Conservation (phyloP, 2,888 invertebrate species). For the Agonopterix heracliana region DNA sequence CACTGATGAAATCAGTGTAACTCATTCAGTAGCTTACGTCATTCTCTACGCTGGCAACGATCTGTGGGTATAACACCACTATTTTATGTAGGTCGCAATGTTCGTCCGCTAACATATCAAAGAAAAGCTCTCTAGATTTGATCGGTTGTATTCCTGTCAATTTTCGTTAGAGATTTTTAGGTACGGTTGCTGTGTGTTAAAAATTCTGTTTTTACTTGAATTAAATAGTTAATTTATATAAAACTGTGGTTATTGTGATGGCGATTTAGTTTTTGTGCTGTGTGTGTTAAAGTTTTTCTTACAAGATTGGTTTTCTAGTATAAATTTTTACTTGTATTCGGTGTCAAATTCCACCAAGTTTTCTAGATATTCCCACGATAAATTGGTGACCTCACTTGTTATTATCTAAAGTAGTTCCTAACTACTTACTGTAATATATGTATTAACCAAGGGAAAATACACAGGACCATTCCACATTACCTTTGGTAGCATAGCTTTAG, state of each 20-base stretch:
- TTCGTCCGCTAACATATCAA: slow-evolving; percentile 1
- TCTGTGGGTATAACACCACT: slow-evolving; percentile 32
- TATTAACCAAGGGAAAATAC: too few species aligned
- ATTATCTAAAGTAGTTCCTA: slow-evolving; percentile 12
- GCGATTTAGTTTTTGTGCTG: slow-evolving; percentile 28
- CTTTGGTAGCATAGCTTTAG: not conserved
- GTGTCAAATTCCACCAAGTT: slow-evolving; percentile 9
- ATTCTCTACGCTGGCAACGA: slow-evolving; percentile 53
- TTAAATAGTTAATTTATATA: slow-evolving; percentile 8
- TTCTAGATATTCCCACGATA: slow-evolving; percentile 19
- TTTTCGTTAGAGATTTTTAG: slow-evolving; percentile 38
- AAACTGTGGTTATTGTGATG: slow-evolving; percentile 4
- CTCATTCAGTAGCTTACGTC: slow-evolving; percentile 42
- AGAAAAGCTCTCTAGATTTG: slow-evolving; percentile 18
- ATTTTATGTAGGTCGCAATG: slow-evolving; percentile 24
- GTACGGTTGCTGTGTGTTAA: slow-evolving; percentile 32
- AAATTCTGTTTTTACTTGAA: slow-evolving; percentile 18
- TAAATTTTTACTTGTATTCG: slow-evolving; percentile 1
- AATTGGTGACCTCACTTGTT: slow-evolving; percentile 46
- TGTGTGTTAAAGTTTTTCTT: slow-evolving; percentile 19
- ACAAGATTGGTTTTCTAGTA: not conserved
- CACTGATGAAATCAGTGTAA: not conserved
- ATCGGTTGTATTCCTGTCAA: slow-evolving; percentile 34
- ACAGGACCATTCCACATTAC: not conserved
- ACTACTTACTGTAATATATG: too few species aligned